Evolutionary conservation across 2,888 invertebrate species (phyloP).

Genomic region (Diadegma fenestrale): DNA sequence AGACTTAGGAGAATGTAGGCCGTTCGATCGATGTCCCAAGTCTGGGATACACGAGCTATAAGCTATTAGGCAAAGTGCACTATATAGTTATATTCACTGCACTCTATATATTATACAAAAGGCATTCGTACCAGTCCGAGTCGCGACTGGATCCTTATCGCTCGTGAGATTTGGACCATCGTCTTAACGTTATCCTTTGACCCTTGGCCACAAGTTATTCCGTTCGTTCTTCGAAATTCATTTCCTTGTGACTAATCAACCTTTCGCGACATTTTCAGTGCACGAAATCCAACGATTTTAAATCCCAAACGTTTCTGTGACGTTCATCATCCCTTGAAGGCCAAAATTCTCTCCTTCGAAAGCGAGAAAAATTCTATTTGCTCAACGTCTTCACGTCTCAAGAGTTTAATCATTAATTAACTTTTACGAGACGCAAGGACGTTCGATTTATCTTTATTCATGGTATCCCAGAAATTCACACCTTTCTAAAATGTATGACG

Average conservation of each 20-base stretch:
- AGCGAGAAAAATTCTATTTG: not conserved
- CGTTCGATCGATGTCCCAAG: conserved; percentile 64
- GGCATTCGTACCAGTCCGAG: conserved; percentile 9
- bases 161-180: not conserved
- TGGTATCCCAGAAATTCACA: not conserved
- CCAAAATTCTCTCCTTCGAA: not conserved
- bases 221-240: not conserved
- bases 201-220: not conserved
- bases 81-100: conserved; percentile 35
- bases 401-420: not conserved
- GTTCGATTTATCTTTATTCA: too few species aligned
- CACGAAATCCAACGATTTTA: not conserved
- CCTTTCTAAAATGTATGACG: not conserved
- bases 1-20: conserved; percentile 59
- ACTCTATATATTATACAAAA: conserved; percentile 31
- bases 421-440: not conserved
- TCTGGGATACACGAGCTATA: conserved; percentile 51
- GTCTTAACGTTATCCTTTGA: not conserved
- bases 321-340: not conserved
- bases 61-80: conserved; percentile 61
- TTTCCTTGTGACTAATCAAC: not conserved
- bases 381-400: not conserved
- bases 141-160: not conserved
- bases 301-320: not conserved
- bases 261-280: not conserved